Base-by-base conservation (phyloP, 1,140 invertebrate species). In the Neotoxoptera formosana region DNA sequence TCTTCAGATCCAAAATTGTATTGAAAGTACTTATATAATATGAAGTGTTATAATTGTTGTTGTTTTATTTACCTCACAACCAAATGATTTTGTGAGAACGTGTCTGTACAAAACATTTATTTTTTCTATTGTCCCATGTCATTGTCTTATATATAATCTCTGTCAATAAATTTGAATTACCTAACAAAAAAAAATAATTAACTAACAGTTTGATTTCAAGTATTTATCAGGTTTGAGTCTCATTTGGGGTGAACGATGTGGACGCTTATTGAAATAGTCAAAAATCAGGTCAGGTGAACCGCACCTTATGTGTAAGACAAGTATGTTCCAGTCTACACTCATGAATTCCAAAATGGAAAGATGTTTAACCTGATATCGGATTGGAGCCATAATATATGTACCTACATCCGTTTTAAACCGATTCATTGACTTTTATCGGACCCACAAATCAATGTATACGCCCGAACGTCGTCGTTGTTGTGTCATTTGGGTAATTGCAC, bases 371-470 rank as follows among this genome's bases (percentile, higher is more conserved):
- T 41, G 89, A 90, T 90, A 60, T 36, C 89, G 36, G 56, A 21
- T 90, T 67, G 89, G 53, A 90, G 36, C 89, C 89, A 47, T 47
- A 48, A 11, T 2, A 36, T 41, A 23, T 41, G 36, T 84, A 84
- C 51, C 48, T 41, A 90, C 89, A 90, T 90, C 56, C 89, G 90
- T 91, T 91, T 91, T 47, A 76, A 51, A 83, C n/a, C 41, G 90
- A 91, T 91, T 91, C 36, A 83, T 91, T 47, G 67, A 91, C 67
- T 81, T 91, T 91, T 91, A 91, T 91, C 60, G 60, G 48, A 30
- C 56, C 17, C 36, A 76, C 90, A 53, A 89, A 83, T 67, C 90
- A 48, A 91, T 81, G 86, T 51, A 53, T 76, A 51, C 56, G 47
- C 23, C 51, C 9, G 34, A 41, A 81, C 90, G 6, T 45, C 45